These are phyloP conservation scores for Chirona hameri DNA, from an alignment of 2,888 invertebrate genomes.

Conservation along the genomic window DNA sequence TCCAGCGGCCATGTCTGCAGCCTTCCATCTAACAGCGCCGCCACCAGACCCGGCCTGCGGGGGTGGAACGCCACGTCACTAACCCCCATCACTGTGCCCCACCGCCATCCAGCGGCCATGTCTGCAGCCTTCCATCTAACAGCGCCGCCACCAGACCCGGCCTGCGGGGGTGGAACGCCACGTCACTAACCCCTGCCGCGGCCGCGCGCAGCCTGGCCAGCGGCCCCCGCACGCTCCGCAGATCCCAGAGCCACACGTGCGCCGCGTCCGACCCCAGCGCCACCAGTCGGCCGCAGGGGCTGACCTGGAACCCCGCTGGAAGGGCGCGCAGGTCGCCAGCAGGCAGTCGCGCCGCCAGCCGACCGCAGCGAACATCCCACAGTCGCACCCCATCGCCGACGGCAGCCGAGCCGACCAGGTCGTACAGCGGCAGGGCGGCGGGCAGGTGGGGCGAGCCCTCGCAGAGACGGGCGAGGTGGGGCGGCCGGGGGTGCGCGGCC, in stretches of 20 bases:
- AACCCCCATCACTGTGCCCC: too few relatives aligned
- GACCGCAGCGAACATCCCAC: not conserved
- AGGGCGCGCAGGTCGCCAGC: not conserved
- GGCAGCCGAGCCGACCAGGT: not conserved
- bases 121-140: too few relatives aligned
- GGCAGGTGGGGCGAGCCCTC: slow-evolving; percentile 7
- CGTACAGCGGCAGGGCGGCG: not conserved
- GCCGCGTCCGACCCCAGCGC: not conserved
- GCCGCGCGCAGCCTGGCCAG: slow-evolving; percentile 1
- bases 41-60: too few relatives aligned
- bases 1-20: too few relatives aligned
- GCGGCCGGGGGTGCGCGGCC: not conserved
- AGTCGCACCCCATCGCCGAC: slow-evolving; percentile 3
- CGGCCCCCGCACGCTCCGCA: not conserved
- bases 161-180: slow-evolving; percentile 11
- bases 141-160: too few relatives aligned
- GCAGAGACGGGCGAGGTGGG: slow-evolving; percentile 5
- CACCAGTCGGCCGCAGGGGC: slow-evolving; percentile 25
- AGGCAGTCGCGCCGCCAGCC: not conserved
- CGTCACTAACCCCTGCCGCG: not conserved
- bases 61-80: too few relatives aligned
- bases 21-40: too few relatives aligned
- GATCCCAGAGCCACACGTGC: not conserved
- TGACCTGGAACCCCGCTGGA: not conserved
- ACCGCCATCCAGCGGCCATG: too few relatives aligned